Conservation (phyloP, 2,888 invertebrate species). For the Lissonota sp. region DNA sequence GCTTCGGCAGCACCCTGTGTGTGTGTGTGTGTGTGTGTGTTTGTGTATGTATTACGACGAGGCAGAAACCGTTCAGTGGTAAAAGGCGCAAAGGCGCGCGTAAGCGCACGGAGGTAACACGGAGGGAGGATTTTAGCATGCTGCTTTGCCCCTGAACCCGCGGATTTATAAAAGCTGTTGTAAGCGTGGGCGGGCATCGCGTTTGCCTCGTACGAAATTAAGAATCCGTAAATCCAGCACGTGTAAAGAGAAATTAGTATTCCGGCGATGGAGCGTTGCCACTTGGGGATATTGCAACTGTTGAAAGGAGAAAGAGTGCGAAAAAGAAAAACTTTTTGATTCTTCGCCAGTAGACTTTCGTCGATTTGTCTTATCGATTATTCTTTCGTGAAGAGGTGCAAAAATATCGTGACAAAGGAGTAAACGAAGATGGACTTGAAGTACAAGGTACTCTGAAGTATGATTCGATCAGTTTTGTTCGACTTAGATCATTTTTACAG, state of each 20-base stretch:
- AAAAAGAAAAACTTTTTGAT: conserved; percentile 14
- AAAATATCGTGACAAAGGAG: no score
- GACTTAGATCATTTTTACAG: no score
- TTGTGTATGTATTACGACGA: conserved; percentile 4
- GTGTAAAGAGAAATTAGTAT: conserved; percentile 79
- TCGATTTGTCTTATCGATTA: conserved; percentile 29
- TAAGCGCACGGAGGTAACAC: neutral
- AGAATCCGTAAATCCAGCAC: conserved; percentile 82
- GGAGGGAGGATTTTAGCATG: conserved; percentile 36
- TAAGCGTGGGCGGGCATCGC: conserved; percentile 40
- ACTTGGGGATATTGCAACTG: conserved; percentile 64
- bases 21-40: no score
- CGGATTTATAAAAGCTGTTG: conserved; percentile 80
- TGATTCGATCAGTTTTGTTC: no score
- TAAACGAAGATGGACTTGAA: no score
- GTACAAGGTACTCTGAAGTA: no score
- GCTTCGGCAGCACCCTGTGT: conserved; percentile 69
- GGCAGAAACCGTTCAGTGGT: conserved; percentile 36
- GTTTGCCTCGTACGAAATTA: conserved; percentile 76
- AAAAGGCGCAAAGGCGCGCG: conserved; percentile 23
- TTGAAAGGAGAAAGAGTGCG: conserved; percentile 15
- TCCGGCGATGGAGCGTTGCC: conserved; percentile 76
- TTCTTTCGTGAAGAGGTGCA: neutral
- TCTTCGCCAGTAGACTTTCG: conserved; percentile 44
- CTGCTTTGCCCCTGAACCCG: conserved; percentile 31